Evolutionary conservation across 1,140 invertebrate genomes (phyloP), one percentile per base, ranked within the genome.

Genomic region (Aphelenchoides besseyi): DNA sequence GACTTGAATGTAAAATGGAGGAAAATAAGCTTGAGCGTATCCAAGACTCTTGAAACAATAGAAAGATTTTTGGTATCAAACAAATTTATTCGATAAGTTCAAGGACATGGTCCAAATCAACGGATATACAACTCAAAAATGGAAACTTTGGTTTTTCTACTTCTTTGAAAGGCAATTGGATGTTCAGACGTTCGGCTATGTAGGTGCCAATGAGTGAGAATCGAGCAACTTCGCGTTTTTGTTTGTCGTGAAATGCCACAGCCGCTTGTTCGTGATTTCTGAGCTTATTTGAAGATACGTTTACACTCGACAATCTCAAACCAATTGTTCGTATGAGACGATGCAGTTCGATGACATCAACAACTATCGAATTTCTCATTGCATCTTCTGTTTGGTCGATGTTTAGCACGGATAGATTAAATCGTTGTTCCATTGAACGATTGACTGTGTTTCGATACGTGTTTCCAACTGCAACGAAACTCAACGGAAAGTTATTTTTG

Each of bases 131-230:
- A 12, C 26, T 8, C 5, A 59, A 18, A 33, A 8, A 23, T 5
- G 55, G 5, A 59, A 59, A 59, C 18, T 59, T 59, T 5, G 18
- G 55, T 8, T 28, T 28, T 33, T 28, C 55, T 8, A 8, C 23
- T 33, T 5, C 32, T 8, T 59, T 23, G 41, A 23, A 48, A 12
- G 55, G 5, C 55, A 59, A 59, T 33, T 33, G 55, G 5, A 59
- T 59, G 55, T 59, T 59, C 55, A 59, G 18, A 28, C 55, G 55
- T 33, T 59, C 55, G 5, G 55, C 5, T 33, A 59, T 23, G 55
- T 59, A 59, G 5, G 26, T 59, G 5, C 55, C 55, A 33, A 59
- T 33, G 55, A 33, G 23, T 8, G 41, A 48, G 41, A 48, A 48
- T 16, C 41, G 41, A 48, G 23, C 41, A 23, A 48, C 41, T 16